phyloP scores from a whole-genome alignment of 2,113 vertebrate species.

The Emydura subglobosa region DNA sequence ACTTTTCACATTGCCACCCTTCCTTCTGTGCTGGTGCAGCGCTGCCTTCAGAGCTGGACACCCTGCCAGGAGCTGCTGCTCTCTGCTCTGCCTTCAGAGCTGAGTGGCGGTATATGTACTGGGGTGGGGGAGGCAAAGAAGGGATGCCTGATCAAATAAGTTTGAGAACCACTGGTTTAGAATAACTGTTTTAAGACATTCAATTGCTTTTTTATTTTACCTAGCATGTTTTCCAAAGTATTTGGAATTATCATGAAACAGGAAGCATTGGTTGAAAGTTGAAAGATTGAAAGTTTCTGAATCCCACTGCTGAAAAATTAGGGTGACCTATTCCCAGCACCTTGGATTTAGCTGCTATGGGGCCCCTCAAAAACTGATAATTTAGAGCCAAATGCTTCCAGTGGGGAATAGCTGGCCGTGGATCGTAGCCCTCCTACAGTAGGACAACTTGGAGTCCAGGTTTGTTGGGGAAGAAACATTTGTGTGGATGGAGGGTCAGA shows the following conservation, averaged over 20 bases:
- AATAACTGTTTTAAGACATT: background rate
- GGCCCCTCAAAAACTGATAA: background rate
- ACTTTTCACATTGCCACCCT: too few species aligned
- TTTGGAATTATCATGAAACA: constrained; percentile 51
- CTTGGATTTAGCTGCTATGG: background rate
- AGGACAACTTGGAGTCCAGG: constrained; percentile 49
- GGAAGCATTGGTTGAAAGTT: constrained; percentile 1
- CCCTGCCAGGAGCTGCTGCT: too few species aligned
- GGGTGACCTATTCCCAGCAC: constrained; percentile 33
- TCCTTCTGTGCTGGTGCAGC: too few species aligned
- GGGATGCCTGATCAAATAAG: too few species aligned
- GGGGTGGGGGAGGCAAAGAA: too few species aligned
- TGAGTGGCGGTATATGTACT: too few species aligned
- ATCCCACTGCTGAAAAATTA: constrained; percentile 14
- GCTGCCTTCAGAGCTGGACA: too few species aligned
- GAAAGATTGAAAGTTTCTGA: constrained; percentile 24
- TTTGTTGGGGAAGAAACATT: constrained; percentile 22
- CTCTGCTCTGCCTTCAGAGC: too few species aligned
- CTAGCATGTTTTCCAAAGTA: constrained; percentile 44
- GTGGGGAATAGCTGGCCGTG: background rate
- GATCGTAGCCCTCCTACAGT: background rate
- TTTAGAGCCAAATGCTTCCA: background rate
- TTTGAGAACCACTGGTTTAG: too few species aligned
- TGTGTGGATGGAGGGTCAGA: constrained; percentile 20
- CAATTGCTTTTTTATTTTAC: constrained; percentile 42